These are phyloP conservation scores for Herminia tarsipennalis DNA, from an alignment of 2,888 invertebrate species.

Conservation along the genomic window DNA sequence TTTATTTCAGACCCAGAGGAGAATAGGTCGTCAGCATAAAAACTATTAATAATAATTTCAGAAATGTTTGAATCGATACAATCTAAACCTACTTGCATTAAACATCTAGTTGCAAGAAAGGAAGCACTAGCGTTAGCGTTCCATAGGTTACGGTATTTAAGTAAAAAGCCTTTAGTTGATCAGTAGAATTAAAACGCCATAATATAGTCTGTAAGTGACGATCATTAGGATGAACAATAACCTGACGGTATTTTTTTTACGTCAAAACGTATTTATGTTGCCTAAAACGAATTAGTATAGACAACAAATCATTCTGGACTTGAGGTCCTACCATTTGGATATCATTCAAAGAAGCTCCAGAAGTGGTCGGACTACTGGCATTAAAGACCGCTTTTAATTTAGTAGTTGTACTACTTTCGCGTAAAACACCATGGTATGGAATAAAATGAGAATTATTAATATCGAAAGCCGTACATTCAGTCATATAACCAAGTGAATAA, in stretches of 20 bases:
- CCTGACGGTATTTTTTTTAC: slow-evolving; percentile 18
- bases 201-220: slow-evolving; percentile 28
- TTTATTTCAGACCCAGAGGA: no score
- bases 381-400: slow-evolving; percentile 29
- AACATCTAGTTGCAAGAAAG: slow-evolving; percentile 35
- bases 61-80: slow-evolving; percentile 12
- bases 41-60: not conserved
- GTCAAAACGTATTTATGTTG: slow-evolving; percentile 24
- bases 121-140: slow-evolving; percentile 41
- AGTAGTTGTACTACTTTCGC: slow-evolving; percentile 22
- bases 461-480: not conserved
- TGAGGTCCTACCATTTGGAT: slow-evolving; percentile 30
- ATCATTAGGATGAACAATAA: slow-evolving; percentile 22
- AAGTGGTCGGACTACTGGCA: slow-evolving; percentile 15
- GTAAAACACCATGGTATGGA: slow-evolving; percentile 32
- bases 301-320: slow-evolving; percentile 32
- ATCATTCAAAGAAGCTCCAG: slow-evolving; percentile 28
- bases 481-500: not conserved
- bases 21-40: not conserved
- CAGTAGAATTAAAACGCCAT: slow-evolving; percentile 30
- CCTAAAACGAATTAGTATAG: slow-evolving; percentile 33
- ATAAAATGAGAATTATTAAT: slow-evolving; percentile 11
- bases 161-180: slow-evolving; percentile 18
- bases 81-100: slow-evolving; percentile 34
- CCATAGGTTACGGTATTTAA: slow-evolving; percentile 43